phyloP scores from a whole-genome alignment of 2,797 vertebrate species.

The Tenualosa ilisha region DNA sequence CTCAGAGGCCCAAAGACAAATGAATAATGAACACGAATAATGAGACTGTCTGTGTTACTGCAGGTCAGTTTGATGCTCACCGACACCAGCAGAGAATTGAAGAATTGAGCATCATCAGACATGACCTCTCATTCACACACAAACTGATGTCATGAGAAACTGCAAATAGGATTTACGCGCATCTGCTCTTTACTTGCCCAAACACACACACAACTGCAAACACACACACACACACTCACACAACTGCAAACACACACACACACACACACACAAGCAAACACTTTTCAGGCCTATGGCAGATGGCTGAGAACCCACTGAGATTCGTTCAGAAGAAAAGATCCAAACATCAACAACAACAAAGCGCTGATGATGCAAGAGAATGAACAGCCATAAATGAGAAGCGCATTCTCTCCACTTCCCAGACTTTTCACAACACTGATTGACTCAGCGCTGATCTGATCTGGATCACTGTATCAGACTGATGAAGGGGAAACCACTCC shows the following conservation, averaged over 20 bases:
- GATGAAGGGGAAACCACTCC: not conserved
- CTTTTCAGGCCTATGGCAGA: not conserved
- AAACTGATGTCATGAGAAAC: slow-evolving; percentile 19
- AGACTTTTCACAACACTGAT: not conserved
- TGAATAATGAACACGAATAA: not conserved
- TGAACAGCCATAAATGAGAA: not conserved
- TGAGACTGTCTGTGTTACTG: not conserved
- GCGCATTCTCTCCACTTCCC: not conserved
- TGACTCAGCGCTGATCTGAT: not conserved
- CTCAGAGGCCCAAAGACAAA: not conserved
- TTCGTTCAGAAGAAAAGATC: not conserved
- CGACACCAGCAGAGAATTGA: not conserved
- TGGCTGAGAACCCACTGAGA: not conserved
- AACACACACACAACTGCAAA: not conserved
- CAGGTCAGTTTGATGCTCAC: not conserved
- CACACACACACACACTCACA: not conserved
- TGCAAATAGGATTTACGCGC: not conserved
- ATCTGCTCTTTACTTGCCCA: not conserved
- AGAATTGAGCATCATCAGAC: not conserved
- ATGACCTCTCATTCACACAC: not conserved
- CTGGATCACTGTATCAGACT: not conserved
- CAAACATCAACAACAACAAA: not conserved
- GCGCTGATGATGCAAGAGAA: not conserved
- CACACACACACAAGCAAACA: too few relatives aligned
- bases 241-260: not conserved